Base-by-base conservation (phyloP, 2,797 vertebrate species). In the Lagocephalus sceleratus region DNA sequence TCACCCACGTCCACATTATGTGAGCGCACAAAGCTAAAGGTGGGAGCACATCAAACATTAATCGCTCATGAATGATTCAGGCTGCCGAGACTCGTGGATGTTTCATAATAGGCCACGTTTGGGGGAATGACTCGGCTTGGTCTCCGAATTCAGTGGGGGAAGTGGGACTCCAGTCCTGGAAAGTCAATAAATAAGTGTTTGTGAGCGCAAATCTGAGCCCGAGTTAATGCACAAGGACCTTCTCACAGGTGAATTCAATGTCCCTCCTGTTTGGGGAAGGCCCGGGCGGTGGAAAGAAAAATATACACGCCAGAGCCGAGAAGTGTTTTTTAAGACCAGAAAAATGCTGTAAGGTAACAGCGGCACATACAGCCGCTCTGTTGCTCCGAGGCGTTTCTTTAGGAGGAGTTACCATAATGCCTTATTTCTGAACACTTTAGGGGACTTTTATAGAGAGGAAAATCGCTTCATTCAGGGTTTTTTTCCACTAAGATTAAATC, bases 31-130 rank as follows among this genome's bases (percentile, higher is more conserved):
- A 54, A 60, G 22, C 51, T 65, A 17, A 64, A 67, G 60, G 54
- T 47, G 22, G 40, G 23, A 21, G 52, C 23, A 20, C 61, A 65
- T 71, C 11, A 73, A 74, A 55, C 26, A 78, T 83, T 3, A 60
- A 78, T 78, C 22, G 54, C 42, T 76, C 66, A 79, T 81, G 40
- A 79, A 76, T 60, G 64, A 82, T 82, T 79, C 57, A 75, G 45
- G 51, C 38, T 17, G 51, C 20, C 4, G 5, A 43, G 35, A 8
- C 51, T 63, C 26, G 49, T 12, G 20, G 38, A 25, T 63, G 35
- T 55, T 75, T 73, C 40, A 66, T 73, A 58, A 65, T 54, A 47
- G 45, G 67, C 42, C 15, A 39, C 9, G 5, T 43, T 51, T 62
- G 29, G 41, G 38, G 51, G 60, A 60, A 41, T 35, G 38, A 51